A percentile compares a stretch with the other conserved stretches of the same genome.
These are phyloP conservation scores for Palaemon carinicauda DNA, from an alignment of 1,140 invertebrate species.

Conservation along the genomic window DNA sequence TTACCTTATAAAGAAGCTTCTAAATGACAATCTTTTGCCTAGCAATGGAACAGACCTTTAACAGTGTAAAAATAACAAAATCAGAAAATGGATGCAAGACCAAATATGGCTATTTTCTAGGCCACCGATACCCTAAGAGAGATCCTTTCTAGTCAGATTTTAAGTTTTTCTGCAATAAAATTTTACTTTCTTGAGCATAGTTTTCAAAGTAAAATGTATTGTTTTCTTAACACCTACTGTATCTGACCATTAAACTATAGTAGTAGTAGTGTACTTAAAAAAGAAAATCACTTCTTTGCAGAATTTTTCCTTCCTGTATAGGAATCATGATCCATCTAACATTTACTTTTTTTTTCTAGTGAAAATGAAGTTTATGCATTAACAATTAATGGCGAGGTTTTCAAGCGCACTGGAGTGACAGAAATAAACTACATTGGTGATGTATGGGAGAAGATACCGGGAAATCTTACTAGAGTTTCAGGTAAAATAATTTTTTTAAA, in stretches of 20 bases:
- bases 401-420: conserved; percentile 67
- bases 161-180: too few relatives aligned
- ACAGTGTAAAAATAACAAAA: too few relatives aligned
- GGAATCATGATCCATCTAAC: neutral
- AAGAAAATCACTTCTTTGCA: neutral
- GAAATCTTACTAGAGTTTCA: conserved; percentile 65
- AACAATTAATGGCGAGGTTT: conserved; percentile 66
- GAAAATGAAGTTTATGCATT: conserved; percentile 68
- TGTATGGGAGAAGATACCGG: conserved; percentile 70
- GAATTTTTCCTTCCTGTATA: neutral
- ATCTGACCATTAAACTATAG: too few relatives aligned
- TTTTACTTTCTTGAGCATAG: neutral
- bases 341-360: conserved; percentile 61
- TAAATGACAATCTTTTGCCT: too few relatives aligned
- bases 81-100: too few relatives aligned
- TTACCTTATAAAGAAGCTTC: too few relatives aligned
- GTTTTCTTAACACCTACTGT: too few relatives aligned
- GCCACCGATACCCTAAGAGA: too few relatives aligned
- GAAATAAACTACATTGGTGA: conserved; percentile 68
- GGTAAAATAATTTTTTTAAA: conserved; percentile 65
- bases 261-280: neutral
- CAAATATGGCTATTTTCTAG: too few relatives aligned
- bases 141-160: too few relatives aligned
- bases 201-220: neutral
- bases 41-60: too few relatives aligned